Percentiles rank a stretch among this genome's conserved stretches.
Conservation (phyloP, 2,113 vertebrate species). For the Periophthalmodon schlosseri region DNA sequence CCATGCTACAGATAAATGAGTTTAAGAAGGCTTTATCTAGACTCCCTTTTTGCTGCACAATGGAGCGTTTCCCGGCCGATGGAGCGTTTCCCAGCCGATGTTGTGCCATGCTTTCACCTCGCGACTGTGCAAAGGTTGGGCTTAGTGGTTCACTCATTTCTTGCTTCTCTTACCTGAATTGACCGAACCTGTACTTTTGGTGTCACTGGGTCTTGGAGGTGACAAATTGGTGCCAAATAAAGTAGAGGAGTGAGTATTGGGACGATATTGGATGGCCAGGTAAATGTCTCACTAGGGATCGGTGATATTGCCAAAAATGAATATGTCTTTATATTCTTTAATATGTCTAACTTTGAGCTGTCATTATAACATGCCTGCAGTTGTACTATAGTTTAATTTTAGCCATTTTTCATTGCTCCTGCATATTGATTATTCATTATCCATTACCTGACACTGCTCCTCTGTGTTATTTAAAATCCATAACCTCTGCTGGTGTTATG, state of each 20-base stretch:
- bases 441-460: no score
- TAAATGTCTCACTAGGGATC: background rate
- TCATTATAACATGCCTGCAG: no score
- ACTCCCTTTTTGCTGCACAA: background rate
- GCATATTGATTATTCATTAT: no score
- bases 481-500: no score
- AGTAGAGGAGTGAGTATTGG: background rate
- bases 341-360: no score
- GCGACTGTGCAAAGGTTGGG: background rate
- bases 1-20: background rate
- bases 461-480: no score
- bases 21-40: background rate
- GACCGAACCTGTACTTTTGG: slow-evolving; percentile 8
- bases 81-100: background rate
- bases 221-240: slow-evolving; percentile 8
- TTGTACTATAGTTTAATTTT: no score
- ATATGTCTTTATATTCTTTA: no score
- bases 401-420: no score
- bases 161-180: background rate
- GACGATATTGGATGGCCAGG: background rate
- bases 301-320: background rate
- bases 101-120: background rate
- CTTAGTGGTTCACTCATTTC: slow-evolving; percentile 4
- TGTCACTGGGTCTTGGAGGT: background rate
- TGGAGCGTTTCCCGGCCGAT: background rate